Evolutionary conservation across 35 echinoderm and acorn worm species (phyloP), one percentile per base, ranked within the genome.

Genomic region (Apostichopus japonicus): DNA sequence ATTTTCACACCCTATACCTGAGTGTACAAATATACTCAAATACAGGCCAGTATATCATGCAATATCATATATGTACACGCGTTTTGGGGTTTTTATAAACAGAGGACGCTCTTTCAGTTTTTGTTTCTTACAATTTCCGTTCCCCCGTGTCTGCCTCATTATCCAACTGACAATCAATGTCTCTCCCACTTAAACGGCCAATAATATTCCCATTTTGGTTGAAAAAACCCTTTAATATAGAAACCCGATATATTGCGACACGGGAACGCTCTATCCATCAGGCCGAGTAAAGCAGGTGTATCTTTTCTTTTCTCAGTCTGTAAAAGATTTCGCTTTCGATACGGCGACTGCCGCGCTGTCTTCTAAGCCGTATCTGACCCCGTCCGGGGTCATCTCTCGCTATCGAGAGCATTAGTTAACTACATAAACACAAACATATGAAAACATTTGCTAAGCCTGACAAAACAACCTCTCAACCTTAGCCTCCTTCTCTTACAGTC

Each of bases 401-500:
- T 83, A 83, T 83, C 79, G 11, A 87, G 86, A 63, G 86, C 86
- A 89, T 89, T 73, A 73, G 63, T 33, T 72, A 63, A 89, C 86
- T 89, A 89, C 86, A 89, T 89, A 71, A 89, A 89, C 86, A 89
- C 86, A 89, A 89, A 89, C 62, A 89, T 65, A 72, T 89, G 86
- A 89, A 89, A 89, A 89, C 86, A 89, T 89, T 89, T 67, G 59
- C 67, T 65, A 54, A 89, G 86, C 86, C 86, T 89, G 86, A 89
- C 86, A 89, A 89, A 89, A 89, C 86, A 89, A 89, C 86, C 86
- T 89, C 86, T 89, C 61, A 72, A 67, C 86, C 86, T 73, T 67
- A 65, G 8, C 56, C 61, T 23, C 33, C 86, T 89, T n/a, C 27
- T 22, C 62, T 89, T 89, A 89, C 86, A 89, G 6, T 24, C 23